Evolutionary conservation across 2,113 vertebrate species (phyloP).

Genomic region (Gasterosteus aculeatus): DNA sequence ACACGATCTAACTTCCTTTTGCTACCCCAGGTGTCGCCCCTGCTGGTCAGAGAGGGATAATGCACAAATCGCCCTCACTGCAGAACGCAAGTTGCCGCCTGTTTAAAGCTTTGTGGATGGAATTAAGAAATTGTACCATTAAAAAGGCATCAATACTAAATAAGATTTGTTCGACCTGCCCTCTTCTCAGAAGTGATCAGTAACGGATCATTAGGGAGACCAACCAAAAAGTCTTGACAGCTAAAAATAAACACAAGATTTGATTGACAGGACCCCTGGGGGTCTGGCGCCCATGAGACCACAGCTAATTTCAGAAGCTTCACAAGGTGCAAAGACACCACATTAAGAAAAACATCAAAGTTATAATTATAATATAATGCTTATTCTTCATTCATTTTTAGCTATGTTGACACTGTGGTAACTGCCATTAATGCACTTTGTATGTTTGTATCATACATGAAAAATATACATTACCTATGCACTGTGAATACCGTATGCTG

Average conservation of each 20-base stretch:
- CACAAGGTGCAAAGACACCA: conserved; percentile 26
- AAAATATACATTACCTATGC: not conserved
- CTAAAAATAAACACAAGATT: conserved; percentile 54
- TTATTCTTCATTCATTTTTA: conserved; percentile 3
- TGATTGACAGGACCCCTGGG: conserved; percentile 71
- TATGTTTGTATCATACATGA: not conserved
- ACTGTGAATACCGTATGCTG: not conserved
- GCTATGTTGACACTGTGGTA: not conserved
- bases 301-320: conserved; percentile 39
- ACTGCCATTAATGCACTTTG: not conserved
- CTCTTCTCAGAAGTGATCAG: not conserved
- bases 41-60: too few relatives aligned
- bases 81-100: too few relatives aligned
- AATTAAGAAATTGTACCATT: too few relatives aligned
- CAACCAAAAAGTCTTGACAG: conserved; percentile 17
- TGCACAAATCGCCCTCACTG: too few relatives aligned
- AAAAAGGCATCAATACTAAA: too few relatives aligned
- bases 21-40: too few relatives aligned
- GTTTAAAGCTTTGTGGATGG: too few relatives aligned
- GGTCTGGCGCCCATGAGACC: conserved; percentile 45
- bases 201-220: not conserved
- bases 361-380: not conserved
- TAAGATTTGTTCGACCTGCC: not conserved
- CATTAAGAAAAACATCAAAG: conserved; percentile 39
- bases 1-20: too few relatives aligned